Conservation (phyloP, 2,888 invertebrate genomes). For the Caenorhabditis sulstoni region DNA sequence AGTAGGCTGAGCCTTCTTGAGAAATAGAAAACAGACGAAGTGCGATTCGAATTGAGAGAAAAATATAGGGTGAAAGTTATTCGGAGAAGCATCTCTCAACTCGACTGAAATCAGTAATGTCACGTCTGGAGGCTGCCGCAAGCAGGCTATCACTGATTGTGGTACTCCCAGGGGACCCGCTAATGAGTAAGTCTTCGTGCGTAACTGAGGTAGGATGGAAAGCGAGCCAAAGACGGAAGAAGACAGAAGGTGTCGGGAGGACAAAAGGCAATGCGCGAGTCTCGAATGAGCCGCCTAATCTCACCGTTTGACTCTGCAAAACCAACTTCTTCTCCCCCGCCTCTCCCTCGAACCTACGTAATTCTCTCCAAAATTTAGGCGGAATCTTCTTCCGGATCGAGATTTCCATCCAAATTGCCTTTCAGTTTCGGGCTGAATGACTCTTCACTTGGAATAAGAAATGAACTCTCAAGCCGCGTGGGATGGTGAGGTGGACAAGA, state of each 20-base stretch:
- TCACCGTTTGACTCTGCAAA: neutral
- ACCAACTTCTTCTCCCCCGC: slow-evolving; percentile 5
- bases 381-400: slow-evolving; percentile 7
- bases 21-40: neutral
- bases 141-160: neutral
- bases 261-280: neutral
- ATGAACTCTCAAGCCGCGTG: neutral
- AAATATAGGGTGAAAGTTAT: too few species aligned
- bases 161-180: too few species aligned
- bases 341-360: neutral
- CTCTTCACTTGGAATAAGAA: neutral
- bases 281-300: slow-evolving; percentile 2
- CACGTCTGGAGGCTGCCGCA: slow-evolving; percentile 20
- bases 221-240: too few species aligned
- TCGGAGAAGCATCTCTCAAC: too few species aligned
- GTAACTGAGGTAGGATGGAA: too few species aligned
- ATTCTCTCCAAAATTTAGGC: neutral
- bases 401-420: slow-evolving; percentile 48
- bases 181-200: too few species aligned
- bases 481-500: slow-evolving; percentile 7
- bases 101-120: neutral
- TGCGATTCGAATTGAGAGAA: neutral
- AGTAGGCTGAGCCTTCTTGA: slow-evolving; percentile 2
- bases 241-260: too few species aligned
- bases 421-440: slow-evolving; percentile 7